These are phyloP conservation scores for Brachypalpus laphriformis DNA, from an alignment of 2,888 invertebrate species.

Conservation along the genomic window DNA sequence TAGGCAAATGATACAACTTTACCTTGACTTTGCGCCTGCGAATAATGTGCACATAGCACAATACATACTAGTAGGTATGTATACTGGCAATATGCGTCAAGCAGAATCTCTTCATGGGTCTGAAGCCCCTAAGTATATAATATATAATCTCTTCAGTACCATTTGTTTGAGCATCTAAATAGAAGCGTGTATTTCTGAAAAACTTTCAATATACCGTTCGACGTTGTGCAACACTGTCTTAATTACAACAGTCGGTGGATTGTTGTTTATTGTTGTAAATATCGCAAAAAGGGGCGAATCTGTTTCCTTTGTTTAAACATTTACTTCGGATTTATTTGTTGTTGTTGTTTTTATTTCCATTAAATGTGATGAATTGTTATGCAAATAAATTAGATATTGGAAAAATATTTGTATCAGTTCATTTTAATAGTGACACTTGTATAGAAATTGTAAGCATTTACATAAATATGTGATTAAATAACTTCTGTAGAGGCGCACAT, in stretches of 20 bases:
- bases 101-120: background rate
- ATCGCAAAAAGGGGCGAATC: background rate
- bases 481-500: constrained; percentile 17
- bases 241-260: background rate
- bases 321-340: background rate
- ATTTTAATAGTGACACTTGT: background rate
- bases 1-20: too few species aligned
- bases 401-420: background rate
- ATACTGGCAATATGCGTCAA: background rate
- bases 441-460: background rate
- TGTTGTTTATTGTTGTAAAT: background rate
- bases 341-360: background rate
- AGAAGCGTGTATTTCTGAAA: background rate
- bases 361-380: background rate
- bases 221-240: background rate
- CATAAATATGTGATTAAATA: constrained; percentile 6
- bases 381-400: background rate
- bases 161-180: background rate
- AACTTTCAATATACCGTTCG: background rate
- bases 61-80: too few species aligned
- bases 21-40: too few species aligned
- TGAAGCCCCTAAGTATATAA: background rate
- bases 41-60: too few species aligned
- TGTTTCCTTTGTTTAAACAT: background rate
- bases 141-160: background rate